Conservation (phyloP, 1,140 invertebrate genomes). For the Drosophila ironensis region DNA sequence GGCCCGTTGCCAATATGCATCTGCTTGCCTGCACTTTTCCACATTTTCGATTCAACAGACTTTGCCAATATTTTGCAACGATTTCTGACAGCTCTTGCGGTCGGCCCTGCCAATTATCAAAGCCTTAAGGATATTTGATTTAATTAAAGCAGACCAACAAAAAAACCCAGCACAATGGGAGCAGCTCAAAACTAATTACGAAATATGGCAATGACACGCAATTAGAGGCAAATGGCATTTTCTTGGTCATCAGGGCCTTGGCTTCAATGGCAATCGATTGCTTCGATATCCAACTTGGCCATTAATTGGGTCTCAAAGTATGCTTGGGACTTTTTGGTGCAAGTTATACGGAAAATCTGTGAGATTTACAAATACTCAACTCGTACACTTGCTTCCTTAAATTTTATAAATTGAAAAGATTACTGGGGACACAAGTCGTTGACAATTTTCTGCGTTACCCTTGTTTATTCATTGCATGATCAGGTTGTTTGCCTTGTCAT, state of each 20-base stretch:
- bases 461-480: constrained; percentile 24
- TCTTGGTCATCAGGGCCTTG: constrained; percentile 15
- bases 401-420: too few relatives aligned
- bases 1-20: constrained; percentile 46
- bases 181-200: constrained; percentile 42
- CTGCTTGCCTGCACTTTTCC: constrained; percentile 12
- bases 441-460: not conserved
- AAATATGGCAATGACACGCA: constrained; percentile 48
- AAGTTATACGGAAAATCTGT: not conserved
- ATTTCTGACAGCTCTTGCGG: constrained; percentile 65
- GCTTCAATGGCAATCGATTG: constrained; percentile 10
- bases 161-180: not conserved
- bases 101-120: constrained; percentile 47
- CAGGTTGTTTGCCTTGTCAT: constrained; percentile 6
- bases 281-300: not conserved
- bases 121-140: constrained; percentile 50
- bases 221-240: constrained; percentile 29
- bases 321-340: not conserved
- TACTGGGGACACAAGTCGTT: not conserved
- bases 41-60: not conserved
- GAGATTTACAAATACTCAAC: too few relatives aligned
- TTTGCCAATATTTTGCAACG: constrained; percentile 70
- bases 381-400: not conserved
- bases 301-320: not conserved
- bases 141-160: constrained; percentile 49